Conservation (phyloP, 2,888 invertebrate species). For the Andrena hattorfiana region DNA sequence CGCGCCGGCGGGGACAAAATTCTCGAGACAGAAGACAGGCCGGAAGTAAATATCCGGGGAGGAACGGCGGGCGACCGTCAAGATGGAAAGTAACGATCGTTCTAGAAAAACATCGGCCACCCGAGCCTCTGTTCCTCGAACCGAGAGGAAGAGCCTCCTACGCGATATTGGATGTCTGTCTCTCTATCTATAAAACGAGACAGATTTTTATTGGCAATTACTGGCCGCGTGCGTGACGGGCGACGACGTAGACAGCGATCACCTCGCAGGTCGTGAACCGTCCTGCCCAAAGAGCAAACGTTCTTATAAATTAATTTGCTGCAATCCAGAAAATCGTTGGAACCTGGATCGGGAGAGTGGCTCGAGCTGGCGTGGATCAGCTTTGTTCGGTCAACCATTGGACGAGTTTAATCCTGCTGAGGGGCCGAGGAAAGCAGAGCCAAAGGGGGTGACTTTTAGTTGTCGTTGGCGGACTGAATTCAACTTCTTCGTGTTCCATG, state of each 20-base stretch:
- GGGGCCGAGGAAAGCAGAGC: not conserved
- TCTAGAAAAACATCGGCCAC: constrained; percentile 62
- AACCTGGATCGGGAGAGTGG: not conserved
- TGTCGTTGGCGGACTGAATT: not conserved
- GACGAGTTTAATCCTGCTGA: not conserved
- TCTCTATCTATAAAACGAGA: constrained; percentile 41
- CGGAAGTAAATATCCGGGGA: constrained; percentile 68
- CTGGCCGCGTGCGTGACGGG: not conserved
- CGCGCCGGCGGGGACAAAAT: constrained; percentile 61
- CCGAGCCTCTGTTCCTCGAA: constrained; percentile 30
- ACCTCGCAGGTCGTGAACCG: constrained; percentile 18
- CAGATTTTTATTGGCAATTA: constrained; percentile 61
- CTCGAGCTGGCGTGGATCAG: not conserved
- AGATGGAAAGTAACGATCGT: constrained; percentile 71
- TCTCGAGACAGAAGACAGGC: constrained; percentile 59
- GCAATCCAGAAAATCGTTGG: not conserved
- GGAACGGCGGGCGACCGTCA: constrained; percentile 37
- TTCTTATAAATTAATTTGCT: constrained; percentile 35
- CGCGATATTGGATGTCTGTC: constrained; percentile 39
- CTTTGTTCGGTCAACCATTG: not conserved
- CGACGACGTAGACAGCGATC: constrained; percentile 12
- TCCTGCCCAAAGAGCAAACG: constrained; percentile 23
- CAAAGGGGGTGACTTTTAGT: not conserved
- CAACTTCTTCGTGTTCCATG: not conserved
- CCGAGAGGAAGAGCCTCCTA: not conserved